Base-by-base conservation (phyloP, 2,888 invertebrate species). In the Trichogramma evanescens region DNA sequence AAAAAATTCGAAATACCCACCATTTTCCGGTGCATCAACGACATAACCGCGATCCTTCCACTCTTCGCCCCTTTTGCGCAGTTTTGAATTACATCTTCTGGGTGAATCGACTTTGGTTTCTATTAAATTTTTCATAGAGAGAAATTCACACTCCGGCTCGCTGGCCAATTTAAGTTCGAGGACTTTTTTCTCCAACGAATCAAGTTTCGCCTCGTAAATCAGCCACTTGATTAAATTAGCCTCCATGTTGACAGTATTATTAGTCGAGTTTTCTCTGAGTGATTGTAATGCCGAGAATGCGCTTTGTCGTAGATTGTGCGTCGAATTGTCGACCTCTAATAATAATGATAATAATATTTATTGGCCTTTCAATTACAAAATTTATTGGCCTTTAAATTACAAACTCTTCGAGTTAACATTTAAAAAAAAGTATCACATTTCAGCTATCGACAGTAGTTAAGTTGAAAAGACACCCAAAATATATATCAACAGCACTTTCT, bases 31-130 rank as follows among this genome's bases (percentile, higher is more conserved):
- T 63, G 77, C 82, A 64, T 84, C 84, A 59, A 83, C 82, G 4
- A 82, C 76, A 65, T 81, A 82, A 1, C 79, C 75, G 69, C 79
- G 80, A 66, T 82, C 82, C 67, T 80, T 78, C 82, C 82, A 82
- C 69, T 83, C 83, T 70, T 84, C 83, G 8, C 81, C 82, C 50
- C 82, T 76, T 2, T 79, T 77, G 66, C 82, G 77, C 8, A 83
- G 76, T 41, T 70, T 71, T 4, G 82, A 83, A 65, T 80, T 81
- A 65, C 79, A 79, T 67, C 82, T 82, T 63, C 80, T 78, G 64
- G 76, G 78, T 9, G 70, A 44, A 57, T 61, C 38, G 1, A 43
- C 10, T 41, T 39, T 41, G n/a, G 9, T 50, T 65, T 68, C 6
- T 9, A 5, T 8, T 56, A 9, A n/a, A 9, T 8, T 6, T n/a